Conservation (phyloP, 2,888 invertebrate genomes). For the Sericinus montela region DNA sequence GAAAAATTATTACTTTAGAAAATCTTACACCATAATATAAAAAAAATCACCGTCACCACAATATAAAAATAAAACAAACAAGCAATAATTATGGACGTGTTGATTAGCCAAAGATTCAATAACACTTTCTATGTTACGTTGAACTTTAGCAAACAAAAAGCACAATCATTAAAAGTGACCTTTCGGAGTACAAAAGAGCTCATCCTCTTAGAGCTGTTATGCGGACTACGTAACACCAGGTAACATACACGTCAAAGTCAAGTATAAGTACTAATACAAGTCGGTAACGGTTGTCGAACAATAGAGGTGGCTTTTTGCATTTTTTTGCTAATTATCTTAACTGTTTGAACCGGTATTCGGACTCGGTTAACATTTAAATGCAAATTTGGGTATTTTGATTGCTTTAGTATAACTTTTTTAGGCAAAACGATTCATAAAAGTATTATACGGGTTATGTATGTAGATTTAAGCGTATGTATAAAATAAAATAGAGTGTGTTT, state of each 20-base stretch:
- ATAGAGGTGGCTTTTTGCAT: slow-evolving; percentile 23
- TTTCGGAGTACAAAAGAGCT: slow-evolving; percentile 23
- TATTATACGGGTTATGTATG: too few relatives aligned
- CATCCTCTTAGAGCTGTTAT: slow-evolving; percentile 23
- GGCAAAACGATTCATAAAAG: too few relatives aligned
- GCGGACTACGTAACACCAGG: slow-evolving; percentile 33
- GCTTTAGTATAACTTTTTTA: too few relatives aligned
- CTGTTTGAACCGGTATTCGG: slow-evolving; percentile 22
- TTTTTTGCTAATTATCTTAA: slow-evolving; percentile 26
- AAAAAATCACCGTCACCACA: too few relatives aligned
- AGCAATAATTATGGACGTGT: slow-evolving; percentile 6
- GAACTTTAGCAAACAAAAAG: slow-evolving; percentile 23
- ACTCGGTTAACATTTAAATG: slow-evolving; percentile 19
- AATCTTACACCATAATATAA: too few relatives aligned
- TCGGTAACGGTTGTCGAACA: slow-evolving; percentile 28
- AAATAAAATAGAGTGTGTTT: too few relatives aligned
- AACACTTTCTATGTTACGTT: slow-evolving; percentile 18
- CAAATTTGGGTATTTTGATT: neutral
- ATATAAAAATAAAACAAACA: slow-evolving; percentile 8
- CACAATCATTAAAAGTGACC: slow-evolving; percentile 29
- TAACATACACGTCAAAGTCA: slow-evolving; percentile 38
- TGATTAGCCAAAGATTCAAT: slow-evolving; percentile 16
- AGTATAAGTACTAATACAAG: slow-evolving; percentile 17
- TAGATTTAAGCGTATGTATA: too few relatives aligned
- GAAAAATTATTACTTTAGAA: too few relatives aligned